Evolutionary conservation across 2,797 vertebrate genomes (phyloP).

Genomic region (Oreonectes daqikongensis): DNA sequence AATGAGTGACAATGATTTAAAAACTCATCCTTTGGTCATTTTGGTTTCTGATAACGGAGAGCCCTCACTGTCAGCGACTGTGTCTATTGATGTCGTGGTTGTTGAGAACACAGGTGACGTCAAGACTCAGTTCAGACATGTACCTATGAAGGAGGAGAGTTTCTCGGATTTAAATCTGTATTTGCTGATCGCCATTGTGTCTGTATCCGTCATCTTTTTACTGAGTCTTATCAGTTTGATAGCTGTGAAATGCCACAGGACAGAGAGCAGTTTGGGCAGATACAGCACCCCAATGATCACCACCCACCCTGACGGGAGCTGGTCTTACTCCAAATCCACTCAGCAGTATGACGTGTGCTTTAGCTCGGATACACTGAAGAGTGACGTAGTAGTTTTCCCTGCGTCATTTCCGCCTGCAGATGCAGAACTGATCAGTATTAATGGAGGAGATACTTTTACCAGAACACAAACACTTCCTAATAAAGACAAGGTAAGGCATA

Average conservation of each 20-base stretch:
- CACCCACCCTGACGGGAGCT: slow-evolving; percentile 51
- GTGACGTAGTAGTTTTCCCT: slow-evolving; percentile 50
- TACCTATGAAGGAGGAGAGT: slow-evolving; percentile 37
- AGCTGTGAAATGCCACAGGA: slow-evolving; percentile 48
- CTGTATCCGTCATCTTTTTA: slow-evolving; percentile 47
- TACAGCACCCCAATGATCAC: slow-evolving; percentile 48
- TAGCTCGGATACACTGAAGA: slow-evolving; percentile 49
- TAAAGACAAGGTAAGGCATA: slow-evolving; percentile 43
- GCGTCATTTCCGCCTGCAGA: slow-evolving; percentile 25
- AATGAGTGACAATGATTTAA: slow-evolving; percentile 57
- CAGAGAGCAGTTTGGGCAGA: slow-evolving; percentile 33
- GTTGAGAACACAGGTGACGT: slow-evolving; percentile 28
- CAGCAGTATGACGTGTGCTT: slow-evolving; percentile 56
- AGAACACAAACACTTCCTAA: slow-evolving; percentile 48
- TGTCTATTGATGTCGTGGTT: slow-evolving; percentile 48
- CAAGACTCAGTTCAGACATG: slow-evolving; percentile 23
- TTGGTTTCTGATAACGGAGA: slow-evolving; percentile 51
- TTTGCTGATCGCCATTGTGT: slow-evolving; percentile 51
- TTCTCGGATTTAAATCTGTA: slow-evolving; percentile 55
- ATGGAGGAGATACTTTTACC: slow-evolving; percentile 44
- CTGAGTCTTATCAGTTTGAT: slow-evolving; percentile 44
- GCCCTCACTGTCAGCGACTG: slow-evolving; percentile 49
- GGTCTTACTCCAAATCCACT: slow-evolving; percentile 46
- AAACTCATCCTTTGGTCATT: slow-evolving; percentile 49
- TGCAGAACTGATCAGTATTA: slow-evolving; percentile 48